These are phyloP conservation scores for Drosophila monieri DNA, from an alignment of 2,888 invertebrate genomes.

Conservation along the genomic window DNA sequence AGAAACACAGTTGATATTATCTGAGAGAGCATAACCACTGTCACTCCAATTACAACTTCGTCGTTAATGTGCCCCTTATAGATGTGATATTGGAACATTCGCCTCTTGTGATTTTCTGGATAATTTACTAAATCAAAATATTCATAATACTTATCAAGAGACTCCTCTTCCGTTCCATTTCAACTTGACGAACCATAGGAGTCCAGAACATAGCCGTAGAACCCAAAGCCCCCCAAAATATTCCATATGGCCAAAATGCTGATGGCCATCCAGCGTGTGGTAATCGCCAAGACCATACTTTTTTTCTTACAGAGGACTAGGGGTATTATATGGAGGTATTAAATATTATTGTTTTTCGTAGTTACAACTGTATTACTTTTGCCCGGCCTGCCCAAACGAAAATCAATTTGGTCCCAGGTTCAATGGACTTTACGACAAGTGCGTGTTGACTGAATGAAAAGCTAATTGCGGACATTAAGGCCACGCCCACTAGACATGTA, in stretches of 20 bases:
- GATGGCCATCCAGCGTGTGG: conserved; percentile 4
- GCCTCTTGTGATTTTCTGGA: conserved; percentile 6
- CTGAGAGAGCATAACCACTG: conserved; percentile 7
- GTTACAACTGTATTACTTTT: conserved; percentile 17
- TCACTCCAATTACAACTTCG: conserved; percentile 1
- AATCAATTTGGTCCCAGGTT: conserved; percentile 68
- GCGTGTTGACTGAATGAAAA: conserved; percentile 62
- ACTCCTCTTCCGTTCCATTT: background rate
- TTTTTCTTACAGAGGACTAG: background rate
- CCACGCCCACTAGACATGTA: conserved; percentile 14
- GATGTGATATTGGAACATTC: conserved; percentile 11
- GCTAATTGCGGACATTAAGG: conserved; percentile 71
- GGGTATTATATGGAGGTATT: conserved; percentile 5
- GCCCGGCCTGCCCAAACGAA: conserved; percentile 50
- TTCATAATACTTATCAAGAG: background rate
- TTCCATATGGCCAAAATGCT: conserved; percentile 15
- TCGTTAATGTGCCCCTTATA: conserved; percentile 10
- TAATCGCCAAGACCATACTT: conserved; percentile 6
- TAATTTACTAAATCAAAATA: conserved; percentile 10
- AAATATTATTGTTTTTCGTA: background rate
- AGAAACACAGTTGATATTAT: conserved; percentile 8
- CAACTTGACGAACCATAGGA: conserved; percentile 12
- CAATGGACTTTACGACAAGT: conserved; percentile 67
- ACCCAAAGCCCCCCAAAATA: conserved; percentile 9
- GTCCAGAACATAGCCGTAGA: conserved; percentile 24